phyloP scores from a whole-genome alignment of 2,888 invertebrate genomes.

The Sepiola atlantica region DNA sequence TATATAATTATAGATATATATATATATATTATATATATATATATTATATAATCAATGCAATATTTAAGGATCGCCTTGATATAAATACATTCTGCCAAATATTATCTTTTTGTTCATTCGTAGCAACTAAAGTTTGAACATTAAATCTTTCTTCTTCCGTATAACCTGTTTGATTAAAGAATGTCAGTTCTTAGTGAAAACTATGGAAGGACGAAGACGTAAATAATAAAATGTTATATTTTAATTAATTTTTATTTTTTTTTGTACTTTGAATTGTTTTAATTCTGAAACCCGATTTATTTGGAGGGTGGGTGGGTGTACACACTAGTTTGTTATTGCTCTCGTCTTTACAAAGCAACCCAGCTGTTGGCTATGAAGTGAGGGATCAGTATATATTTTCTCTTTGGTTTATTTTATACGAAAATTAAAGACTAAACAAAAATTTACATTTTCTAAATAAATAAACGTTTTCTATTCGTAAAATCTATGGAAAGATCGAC shows the following conservation, averaged over 20 bases:
- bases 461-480: background rate
- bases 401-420: background rate
- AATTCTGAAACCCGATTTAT: too few species aligned
- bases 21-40: too few species aligned
- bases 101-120: background rate
- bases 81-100: background rate
- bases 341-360: background rate
- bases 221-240: background rate
- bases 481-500: background rate
- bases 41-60: too few species aligned
- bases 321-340: background rate
- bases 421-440: background rate
- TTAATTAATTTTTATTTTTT: too few species aligned
- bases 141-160: background rate
- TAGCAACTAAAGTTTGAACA: background rate
- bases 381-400: background rate
- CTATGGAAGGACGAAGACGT: background rate
- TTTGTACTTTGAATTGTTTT: too few species aligned
- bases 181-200: background rate
- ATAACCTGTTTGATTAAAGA: background rate
- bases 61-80: background rate
- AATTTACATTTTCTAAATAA: background rate
- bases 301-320: too few species aligned
- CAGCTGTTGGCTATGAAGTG: constrained; percentile 5
- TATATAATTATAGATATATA: too few species aligned